Conservation (phyloP, 2,888 invertebrate species). For the Tetramorium bicarinatum region DNA sequence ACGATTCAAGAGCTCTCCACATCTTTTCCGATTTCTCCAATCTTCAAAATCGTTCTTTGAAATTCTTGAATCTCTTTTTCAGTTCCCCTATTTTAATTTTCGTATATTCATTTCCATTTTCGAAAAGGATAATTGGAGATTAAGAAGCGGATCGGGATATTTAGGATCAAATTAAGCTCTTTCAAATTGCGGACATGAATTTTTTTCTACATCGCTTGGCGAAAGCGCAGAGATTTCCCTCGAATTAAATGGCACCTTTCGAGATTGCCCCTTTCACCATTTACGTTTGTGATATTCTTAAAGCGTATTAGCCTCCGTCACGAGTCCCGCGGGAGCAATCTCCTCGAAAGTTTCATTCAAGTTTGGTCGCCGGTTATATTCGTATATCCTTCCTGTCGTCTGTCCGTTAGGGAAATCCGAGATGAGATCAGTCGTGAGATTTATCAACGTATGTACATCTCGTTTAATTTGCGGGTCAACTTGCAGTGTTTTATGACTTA, state of each 20-base stretch:
- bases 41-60: background rate
- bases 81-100: background rate
- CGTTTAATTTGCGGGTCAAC: background rate
- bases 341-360: conserved; percentile 77
- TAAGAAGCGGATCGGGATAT: background rate
- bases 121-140: background rate
- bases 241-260: conserved; percentile 64
- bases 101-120: background rate
- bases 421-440: conserved; percentile 2
- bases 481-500: background rate
- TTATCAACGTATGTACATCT: background rate
- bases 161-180: background rate
- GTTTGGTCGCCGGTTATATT: conserved; percentile 66
- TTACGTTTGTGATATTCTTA: conserved; percentile 70
- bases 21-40: background rate
- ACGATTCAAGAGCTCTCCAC: background rate
- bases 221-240: conserved; percentile 19
- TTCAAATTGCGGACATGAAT: background rate
- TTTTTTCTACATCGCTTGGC: background rate
- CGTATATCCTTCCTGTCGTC: conserved; percentile 37
- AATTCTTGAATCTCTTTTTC: background rate
- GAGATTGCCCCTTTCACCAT: conserved; percentile 70
- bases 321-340: conserved; percentile 75
- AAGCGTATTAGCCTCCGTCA: conserved; percentile 73
- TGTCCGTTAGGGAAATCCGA: conserved; percentile 30